Evolutionary conservation across 2,113 vertebrate genomes (phyloP).

Genomic region (Abramis brama): DNA sequence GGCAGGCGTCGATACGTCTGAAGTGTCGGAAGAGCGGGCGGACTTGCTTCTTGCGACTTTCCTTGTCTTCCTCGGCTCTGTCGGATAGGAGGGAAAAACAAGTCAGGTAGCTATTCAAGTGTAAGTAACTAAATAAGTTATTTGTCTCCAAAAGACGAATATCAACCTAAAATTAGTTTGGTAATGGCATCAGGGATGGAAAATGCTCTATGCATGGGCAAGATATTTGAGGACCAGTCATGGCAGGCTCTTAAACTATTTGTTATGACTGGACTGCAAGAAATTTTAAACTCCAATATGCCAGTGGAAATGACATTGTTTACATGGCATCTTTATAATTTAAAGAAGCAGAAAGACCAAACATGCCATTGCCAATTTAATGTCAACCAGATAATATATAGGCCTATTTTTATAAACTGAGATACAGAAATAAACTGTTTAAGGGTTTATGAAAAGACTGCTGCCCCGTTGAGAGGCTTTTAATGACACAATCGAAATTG

Average conservation of each 20-base stretch:
- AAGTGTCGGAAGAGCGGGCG: conserved; percentile 95
- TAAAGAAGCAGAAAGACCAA: conserved; percentile 12
- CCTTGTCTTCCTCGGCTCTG: conserved; percentile 87
- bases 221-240: conserved; percentile 4
- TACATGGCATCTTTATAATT: not conserved
- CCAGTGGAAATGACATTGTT: not conserved
- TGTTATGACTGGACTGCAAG: conserved; percentile 22
- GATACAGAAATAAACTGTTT: conserved; percentile 27
- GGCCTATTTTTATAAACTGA: not conserved
- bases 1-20: conserved; percentile 91
- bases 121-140: not conserved
- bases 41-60: conserved; percentile 89
- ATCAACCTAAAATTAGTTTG: not conserved
- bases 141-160: not conserved
- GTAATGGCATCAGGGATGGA: conserved; percentile 5
- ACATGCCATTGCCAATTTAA: not conserved
- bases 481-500: conserved; percentile 13
- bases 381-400: not conserved
- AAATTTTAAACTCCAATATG: not conserved
- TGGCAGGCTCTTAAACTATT: not conserved
- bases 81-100: not conserved
- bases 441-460: conserved; percentile 8
- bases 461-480: conserved; percentile 12
- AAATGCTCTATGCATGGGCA: not conserved
- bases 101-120: not conserved